Base-by-base conservation (phyloP, 2,888 invertebrate species). In the Charanyca ferruginea region DNA sequence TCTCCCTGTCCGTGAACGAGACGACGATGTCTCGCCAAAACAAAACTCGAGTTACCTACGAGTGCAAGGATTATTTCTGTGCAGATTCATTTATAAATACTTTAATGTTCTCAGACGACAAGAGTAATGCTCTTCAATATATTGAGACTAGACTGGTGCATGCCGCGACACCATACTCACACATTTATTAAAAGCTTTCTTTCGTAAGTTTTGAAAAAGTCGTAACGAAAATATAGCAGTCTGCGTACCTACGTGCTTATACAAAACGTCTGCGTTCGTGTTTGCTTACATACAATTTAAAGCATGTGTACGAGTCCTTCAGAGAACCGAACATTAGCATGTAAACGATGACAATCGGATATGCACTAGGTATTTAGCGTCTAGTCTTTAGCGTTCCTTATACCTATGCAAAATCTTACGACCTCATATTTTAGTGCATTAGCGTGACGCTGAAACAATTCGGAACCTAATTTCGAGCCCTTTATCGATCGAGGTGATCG, bases 21-120 rank as follows among this genome's bases (percentile, higher is more conserved):
- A 74, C 68, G 73, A 79, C 71, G 73, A 87, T 84, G 91, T 92
- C 92, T 91, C 90, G 92, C 89, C 91, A 91, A 90, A 90, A 89
- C 90, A 89, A 89, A 88, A 91, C 85, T 90, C 90, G 89, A 83
- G 83, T 86, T 83, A 79, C 78, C 71, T 80, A 80, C 75, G 80
- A 84, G 77, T 82, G 84, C 83, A 82, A 68, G 73, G 78, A 84
- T 84, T 83, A 84, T 84, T 83, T 83, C 79, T 74, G 84, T 74
- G 72, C 83, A 80, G 81, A 83, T 79, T 59, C 64, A 82, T 84
- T 84, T 82, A 82, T 82, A 82, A 84, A 84, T 82, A 82, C 83
- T 77, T 77, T 66, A 82, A 74, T 73, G 77, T 75, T 84, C 74
- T 66, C 75, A 84, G 84, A 80, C 82, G 83, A 82, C 82, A 84